Conservation (phyloP, 2,888 invertebrate species). For the Galerucella calmariensis region DNA sequence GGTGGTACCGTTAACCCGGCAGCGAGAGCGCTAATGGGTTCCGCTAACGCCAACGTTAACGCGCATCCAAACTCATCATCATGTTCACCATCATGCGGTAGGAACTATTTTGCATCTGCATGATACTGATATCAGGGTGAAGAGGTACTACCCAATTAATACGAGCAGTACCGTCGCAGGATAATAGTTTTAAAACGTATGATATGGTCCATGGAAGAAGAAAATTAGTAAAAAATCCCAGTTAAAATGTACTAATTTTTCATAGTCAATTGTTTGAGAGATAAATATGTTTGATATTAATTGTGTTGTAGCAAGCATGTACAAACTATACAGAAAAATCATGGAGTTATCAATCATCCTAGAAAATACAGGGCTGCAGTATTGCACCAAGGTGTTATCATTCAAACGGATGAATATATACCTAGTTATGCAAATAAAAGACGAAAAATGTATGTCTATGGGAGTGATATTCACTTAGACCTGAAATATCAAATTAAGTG, state of each 20-base stretch:
- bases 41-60: conserved; percentile 59
- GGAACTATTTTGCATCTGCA: conserved; percentile 11
- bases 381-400: no score
- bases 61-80: conserved; percentile 19
- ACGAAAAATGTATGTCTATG: no score
- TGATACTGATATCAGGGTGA: conserved; percentile 11
- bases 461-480: no score
- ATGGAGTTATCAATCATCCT: no score
- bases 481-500: no score
- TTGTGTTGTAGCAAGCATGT: no score
- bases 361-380: no score
- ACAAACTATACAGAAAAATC: no score
- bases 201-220: conserved; percentile 3
- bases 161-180: conserved; percentile 11
- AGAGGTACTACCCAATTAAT: conserved; percentile 7
- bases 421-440: no score
- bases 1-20: conserved; percentile 60
- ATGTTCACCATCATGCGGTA: conserved; percentile 17
- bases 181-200: not conserved
- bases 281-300: no score
- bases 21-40: conserved; percentile 60
- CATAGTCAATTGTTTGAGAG: not conserved
- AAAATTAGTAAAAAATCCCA: not conserved
- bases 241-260: not conserved
- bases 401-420: no score